Evolutionary conservation across 2,888 invertebrate genomes (phyloP).

Genomic region (Asteroscopus sphinx): DNA sequence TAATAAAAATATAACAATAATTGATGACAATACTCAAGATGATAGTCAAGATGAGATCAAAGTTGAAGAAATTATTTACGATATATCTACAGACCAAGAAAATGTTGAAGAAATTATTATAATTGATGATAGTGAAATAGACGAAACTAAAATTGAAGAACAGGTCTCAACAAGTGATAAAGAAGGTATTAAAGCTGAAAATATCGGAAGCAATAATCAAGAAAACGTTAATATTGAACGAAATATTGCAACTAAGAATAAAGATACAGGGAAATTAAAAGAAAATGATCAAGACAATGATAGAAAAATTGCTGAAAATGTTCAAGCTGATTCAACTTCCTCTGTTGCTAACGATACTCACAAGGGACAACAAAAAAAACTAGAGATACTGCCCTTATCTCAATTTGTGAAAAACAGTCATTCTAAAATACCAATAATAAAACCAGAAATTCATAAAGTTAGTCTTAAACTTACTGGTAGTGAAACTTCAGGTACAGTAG

Average conservation of each 20-base stretch:
- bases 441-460: slow-evolving; percentile 18
- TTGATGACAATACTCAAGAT: slow-evolving; percentile 36
- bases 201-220: slow-evolving; percentile 3
- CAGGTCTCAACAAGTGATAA: neutral
- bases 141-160: slow-evolving; percentile 22
- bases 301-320: slow-evolving; percentile 7
- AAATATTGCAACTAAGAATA: slow-evolving; percentile 6
- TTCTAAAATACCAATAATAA: slow-evolving; percentile 43
- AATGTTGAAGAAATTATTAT: slow-evolving; percentile 30
- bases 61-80: slow-evolving; percentile 39
- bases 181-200: slow-evolving; percentile 1
- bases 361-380: slow-evolving; percentile 7
- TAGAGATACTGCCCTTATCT: neutral
- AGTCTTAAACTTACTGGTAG: slow-evolving; percentile 7
- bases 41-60: slow-evolving; percentile 37
- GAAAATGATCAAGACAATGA: slow-evolving; percentile 7
- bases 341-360: neutral
- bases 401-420: slow-evolving; percentile 17
- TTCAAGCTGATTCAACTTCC: slow-evolving; percentile 7
- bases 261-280: slow-evolving; percentile 18
- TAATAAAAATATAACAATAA: slow-evolving; percentile 15
- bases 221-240: slow-evolving; percentile 8
- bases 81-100: slow-evolving; percentile 26
- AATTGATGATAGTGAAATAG: slow-evolving; percentile 37
- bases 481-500: neutral